Conservation (phyloP, 1,140 invertebrate species). For the Sitophilus oryzae region DNA sequence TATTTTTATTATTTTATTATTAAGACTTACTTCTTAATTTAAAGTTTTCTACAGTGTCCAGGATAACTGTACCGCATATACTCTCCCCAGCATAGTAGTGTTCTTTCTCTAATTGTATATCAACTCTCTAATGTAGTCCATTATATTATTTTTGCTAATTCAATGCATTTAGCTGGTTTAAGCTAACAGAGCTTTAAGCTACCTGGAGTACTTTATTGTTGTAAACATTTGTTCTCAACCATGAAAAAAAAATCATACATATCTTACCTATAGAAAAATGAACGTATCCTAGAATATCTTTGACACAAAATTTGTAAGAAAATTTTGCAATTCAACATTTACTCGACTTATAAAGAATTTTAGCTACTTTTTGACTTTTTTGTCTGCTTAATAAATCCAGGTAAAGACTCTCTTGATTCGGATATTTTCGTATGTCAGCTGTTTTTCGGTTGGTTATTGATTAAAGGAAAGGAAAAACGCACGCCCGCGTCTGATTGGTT, state of each 20-base stretch:
- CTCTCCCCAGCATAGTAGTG: constrained; percentile 73
- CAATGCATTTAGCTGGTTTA: too few species aligned
- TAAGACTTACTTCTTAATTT: constrained; percentile 64
- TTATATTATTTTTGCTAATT: too few species aligned
- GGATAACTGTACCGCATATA: constrained; percentile 61
- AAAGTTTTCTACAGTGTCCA: constrained; percentile 71
- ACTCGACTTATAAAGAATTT: too few species aligned
- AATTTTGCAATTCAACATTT: too few species aligned
- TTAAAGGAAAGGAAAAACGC: constrained; percentile 13
- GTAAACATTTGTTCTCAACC: too few species aligned
- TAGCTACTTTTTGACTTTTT: not conserved
- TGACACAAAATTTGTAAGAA: too few species aligned
- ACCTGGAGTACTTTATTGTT: too few species aligned
- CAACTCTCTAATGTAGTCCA: constrained; percentile 76
- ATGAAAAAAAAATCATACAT: too few species aligned
- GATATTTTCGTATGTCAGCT: constrained; percentile 24
- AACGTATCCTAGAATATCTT: too few species aligned
- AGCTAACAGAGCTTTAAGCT: too few species aligned
- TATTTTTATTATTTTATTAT: too few species aligned
- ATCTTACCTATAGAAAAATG: too few species aligned
- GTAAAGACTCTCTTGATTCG: constrained; percentile 1
- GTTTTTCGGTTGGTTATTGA: constrained; percentile 23
- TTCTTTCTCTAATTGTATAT: constrained; percentile 70
- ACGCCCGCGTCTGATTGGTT: constrained; percentile 2
- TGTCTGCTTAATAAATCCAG: not conserved